Percentiles rank a stretch among this genome's conserved stretches.
These are phyloP conservation scores for Lophotriccus pileatus DNA, from an alignment of 2,797 vertebrate genomes.

Conservation along the genomic window DNA sequence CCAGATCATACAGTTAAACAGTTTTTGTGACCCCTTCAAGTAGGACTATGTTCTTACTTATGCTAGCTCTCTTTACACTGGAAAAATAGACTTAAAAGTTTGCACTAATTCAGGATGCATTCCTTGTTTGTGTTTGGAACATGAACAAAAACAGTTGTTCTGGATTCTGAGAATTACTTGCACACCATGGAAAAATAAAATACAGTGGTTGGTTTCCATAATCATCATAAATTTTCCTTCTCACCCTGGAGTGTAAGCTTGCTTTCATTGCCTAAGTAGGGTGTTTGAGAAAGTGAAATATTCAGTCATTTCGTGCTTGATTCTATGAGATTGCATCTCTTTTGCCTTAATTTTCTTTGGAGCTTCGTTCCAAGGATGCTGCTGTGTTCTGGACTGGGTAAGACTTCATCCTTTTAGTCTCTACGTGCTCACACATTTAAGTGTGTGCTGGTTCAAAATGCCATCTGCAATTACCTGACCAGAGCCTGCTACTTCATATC, in stretches of 20 bases:
- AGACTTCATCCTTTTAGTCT: background rate
- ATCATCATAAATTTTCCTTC: background rate
- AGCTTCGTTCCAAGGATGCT: background rate
- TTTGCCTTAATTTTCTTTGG: background rate
- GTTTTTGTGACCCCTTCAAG: background rate
- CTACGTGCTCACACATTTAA: background rate
- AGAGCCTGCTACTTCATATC: background rate
- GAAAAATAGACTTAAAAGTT: background rate
- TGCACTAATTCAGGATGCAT: background rate
- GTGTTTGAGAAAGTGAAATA: background rate
- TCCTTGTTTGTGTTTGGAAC: background rate
- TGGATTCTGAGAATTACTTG: background rate
- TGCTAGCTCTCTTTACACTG: background rate
- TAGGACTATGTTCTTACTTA: background rate
- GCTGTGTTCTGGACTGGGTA: background rate
- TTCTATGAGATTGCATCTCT: background rate
- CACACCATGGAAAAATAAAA: background rate
- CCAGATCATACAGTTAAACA: background rate
- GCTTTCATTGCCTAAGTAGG: background rate
- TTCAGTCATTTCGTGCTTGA: background rate
- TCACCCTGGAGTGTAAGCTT: background rate
- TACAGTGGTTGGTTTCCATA: background rate
- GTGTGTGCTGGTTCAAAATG: background rate
- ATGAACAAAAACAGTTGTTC: background rate
- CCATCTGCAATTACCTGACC: background rate